Base-by-base conservation (phyloP, 2,113 vertebrate species). In the Pheucticus melanocephalus region DNA sequence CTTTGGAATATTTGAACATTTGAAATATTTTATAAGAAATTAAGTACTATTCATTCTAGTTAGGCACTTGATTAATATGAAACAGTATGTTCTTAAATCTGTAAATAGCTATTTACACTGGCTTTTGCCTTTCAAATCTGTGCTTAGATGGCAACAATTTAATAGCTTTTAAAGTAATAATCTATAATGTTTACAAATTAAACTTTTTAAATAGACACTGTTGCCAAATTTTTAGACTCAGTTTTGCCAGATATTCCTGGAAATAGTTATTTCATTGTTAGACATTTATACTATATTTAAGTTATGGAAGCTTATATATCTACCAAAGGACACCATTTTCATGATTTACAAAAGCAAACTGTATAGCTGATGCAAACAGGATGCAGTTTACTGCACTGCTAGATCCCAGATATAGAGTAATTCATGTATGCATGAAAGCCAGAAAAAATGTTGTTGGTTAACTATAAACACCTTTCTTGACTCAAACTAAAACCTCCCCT, bases 321-420 rank as follows among this genome's bases (percentile, higher is more conserved):
- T 98, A 98, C 98, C 98, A 98, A 98, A 98, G 98, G 98, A 97
- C 75, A 96, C 65, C 65, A 91, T 95, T 95, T 92, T 94, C 69
- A 81, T 85, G 70, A 88, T 94, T 95, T 87, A 71, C 89, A 94
- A 94, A 96, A 97, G 93, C 97, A 97, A 96, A 95, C 95, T 95
- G 61, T 97, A 95, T 90, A 92, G 97, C 93, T 96, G 95, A 68
- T 96, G 88, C 84, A 96, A 97, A 94, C 92, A 98, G 95, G 93
- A 97, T 96, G 91, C 90, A 96, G 86, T 97, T 97, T 96, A 95
- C 85, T 96, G 95, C 96, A 90, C 93, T 95, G 77, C 95, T 78
- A 82, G 90, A 94, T 77, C 91, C 92, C 94, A 97, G 71, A 96
- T 97, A 95, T 9, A 92, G 95, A 98, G 70, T 88, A 92, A 80